phyloP scores from a whole-genome alignment of 2,797 vertebrate genomes.

The Galaxias olidus region DNA sequence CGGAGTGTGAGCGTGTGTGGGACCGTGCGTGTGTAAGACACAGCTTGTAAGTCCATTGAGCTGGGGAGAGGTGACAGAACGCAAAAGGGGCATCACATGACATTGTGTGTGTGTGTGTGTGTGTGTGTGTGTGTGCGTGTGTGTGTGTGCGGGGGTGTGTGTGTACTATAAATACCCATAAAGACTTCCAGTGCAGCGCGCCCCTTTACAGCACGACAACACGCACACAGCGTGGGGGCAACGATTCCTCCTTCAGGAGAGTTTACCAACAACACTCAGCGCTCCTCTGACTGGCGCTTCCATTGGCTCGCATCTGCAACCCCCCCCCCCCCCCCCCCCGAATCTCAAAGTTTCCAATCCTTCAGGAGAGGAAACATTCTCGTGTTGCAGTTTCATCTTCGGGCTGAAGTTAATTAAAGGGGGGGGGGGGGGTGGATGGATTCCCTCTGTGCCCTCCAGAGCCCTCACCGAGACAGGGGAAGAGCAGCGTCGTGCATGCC shows the following conservation, averaged over 20 bases:
- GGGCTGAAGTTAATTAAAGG: conserved; percentile 11
- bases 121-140: conserved; percentile 25
- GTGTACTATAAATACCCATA: conserved; percentile 14
- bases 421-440: not conserved
- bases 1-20: conserved; percentile 30
- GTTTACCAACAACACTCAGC: too few relatives aligned
- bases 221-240: too few relatives aligned
- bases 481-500: too few relatives aligned
- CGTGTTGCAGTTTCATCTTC: not conserved
- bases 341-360: not conserved
- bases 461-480: too few relatives aligned
- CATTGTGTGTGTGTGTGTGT: conserved; percentile 9
- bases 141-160: conserved; percentile 16
- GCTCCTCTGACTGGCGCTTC: too few relatives aligned
- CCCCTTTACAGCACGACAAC: too few relatives aligned
- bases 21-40: conserved; percentile 46
- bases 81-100: conserved; percentile 53
- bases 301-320: too few relatives aligned
- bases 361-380: not conserved
- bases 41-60: conserved; percentile 59
- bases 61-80: conserved; percentile 52
- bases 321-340: too few relatives aligned
- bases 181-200: too few relatives aligned
- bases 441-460: conserved; percentile 5
- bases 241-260: too few relatives aligned